Conservation (phyloP, 1,140 invertebrate species). For the Anthonomus grandis region DNA sequence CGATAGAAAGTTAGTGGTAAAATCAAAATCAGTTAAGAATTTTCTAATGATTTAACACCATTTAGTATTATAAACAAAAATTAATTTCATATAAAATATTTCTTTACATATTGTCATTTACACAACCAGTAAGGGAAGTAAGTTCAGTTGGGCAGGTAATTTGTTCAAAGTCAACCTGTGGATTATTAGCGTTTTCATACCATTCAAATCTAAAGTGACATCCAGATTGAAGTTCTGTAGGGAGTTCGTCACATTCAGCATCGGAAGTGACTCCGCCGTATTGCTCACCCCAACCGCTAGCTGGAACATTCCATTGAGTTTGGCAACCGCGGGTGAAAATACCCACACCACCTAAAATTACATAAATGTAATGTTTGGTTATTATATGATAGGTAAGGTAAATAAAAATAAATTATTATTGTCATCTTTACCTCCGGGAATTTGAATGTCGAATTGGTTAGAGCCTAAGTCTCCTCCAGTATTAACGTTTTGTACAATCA, state of each 20-base stretch:
- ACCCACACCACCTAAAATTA: constrained; percentile 25
- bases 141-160: constrained; percentile 22
- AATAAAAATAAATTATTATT: too few relatives aligned
- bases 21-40: too few relatives aligned
- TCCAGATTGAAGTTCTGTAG: constrained; percentile 19
- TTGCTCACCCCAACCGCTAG: constrained; percentile 25
- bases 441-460: constrained; percentile 28
- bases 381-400: too few relatives aligned
- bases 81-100: too few relatives aligned
- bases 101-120: constrained; percentile 6
- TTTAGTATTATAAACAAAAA: too few relatives aligned
- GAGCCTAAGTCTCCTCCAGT: constrained; percentile 17
- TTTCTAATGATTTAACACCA: too few relatives aligned
- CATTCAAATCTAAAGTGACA: constrained; percentile 25
- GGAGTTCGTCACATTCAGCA: constrained; percentile 18
- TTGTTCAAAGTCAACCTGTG: constrained; percentile 26
- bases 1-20: too few relatives aligned
- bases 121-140: constrained; percentile 9
- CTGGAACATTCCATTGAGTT: constrained; percentile 24
- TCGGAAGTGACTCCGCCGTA: constrained; percentile 16
- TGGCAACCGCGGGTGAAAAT: constrained; percentile 20
- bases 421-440: constrained; percentile 28
- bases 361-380: too few relatives aligned
- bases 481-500: constrained; percentile 24
- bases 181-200: constrained; percentile 26